Percentiles rank a stretch among this genome's conserved stretches.
phyloP scores from a whole-genome alignment of 2,888 invertebrate species.

The Caenorhabditis angaria region DNA sequence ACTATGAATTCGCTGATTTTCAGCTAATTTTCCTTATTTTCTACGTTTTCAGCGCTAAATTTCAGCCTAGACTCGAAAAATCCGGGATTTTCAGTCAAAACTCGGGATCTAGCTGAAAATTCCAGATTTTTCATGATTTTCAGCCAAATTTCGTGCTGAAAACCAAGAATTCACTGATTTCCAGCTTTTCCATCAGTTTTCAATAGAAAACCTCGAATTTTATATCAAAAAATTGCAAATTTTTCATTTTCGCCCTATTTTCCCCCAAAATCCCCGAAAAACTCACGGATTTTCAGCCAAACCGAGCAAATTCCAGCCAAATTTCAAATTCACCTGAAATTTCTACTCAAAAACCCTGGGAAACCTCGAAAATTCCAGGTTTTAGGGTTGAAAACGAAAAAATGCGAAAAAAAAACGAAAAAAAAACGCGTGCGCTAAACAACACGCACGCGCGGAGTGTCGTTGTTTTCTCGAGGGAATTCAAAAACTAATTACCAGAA shows the following conservation, averaged over 20 bases:
- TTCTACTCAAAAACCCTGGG: not conserved
- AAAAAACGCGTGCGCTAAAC: not conserved
- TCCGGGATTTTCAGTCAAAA: slow-evolving; percentile 10
- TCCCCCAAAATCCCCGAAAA: slow-evolving; percentile 12
- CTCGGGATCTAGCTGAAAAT: slow-evolving; percentile 1
- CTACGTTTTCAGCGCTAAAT: slow-evolving; percentile 17
- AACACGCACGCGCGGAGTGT: not conserved
- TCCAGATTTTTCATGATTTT: slow-evolving; percentile 8
- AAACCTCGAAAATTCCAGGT: not conserved
- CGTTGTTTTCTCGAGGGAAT: not conserved
- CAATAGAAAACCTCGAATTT: too few relatives aligned
- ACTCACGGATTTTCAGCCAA: slow-evolving; percentile 11
- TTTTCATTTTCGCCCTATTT: too few relatives aligned
- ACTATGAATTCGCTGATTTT: too few relatives aligned
- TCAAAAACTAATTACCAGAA: not conserved
- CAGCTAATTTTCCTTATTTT: too few relatives aligned
- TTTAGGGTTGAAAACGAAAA: not conserved
- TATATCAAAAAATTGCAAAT: too few relatives aligned
- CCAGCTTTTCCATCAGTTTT: too few relatives aligned
- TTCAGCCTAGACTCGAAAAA: slow-evolving; percentile 12
- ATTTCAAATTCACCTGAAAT: not conserved
- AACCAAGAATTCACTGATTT: too few relatives aligned
- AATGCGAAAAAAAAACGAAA: not conserved
- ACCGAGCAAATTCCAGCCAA: not conserved
- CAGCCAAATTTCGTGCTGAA: not conserved